A percentile compares a stretch with the other conserved stretches of the same genome.
These are phyloP conservation scores for Callithrix jacchus DNA, from an alignment of 2,113 vertebrate species.

Conservation along the genomic window DNA sequence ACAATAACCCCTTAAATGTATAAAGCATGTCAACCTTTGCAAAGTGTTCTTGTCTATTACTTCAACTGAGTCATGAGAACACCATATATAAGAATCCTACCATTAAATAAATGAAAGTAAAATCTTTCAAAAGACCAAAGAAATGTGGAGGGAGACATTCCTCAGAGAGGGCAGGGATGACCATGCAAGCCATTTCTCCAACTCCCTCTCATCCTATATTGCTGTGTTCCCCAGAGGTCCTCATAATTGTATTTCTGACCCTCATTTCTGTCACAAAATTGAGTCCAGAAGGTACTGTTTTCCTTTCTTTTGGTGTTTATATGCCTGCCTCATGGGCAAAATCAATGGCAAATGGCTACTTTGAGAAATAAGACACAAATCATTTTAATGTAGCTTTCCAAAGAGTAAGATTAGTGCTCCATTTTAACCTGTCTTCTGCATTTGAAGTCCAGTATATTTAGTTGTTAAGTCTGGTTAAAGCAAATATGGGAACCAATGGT, in stretches of 20 bases:
- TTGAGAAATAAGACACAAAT: conserved; percentile 42
- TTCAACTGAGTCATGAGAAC: not conserved
- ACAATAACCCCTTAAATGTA: not conserved
- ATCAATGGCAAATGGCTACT: conserved; percentile 26
- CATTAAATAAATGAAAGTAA: not conserved
- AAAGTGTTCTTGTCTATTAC: not conserved
- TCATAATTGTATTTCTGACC: not conserved
- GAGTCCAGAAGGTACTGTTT: not conserved
- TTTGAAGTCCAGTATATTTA: not conserved
- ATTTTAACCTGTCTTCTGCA: conserved; percentile 46
- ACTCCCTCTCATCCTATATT: not conserved
- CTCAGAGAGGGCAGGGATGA: no score
- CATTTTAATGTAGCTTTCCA: conserved; percentile 18
- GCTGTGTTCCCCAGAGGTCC: not conserved
- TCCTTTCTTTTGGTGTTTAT: conserved; percentile 31
- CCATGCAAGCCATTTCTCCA: not conserved
- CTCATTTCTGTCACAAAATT: not conserved
- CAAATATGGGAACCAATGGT: conserved; percentile 35
- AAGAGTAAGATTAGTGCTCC: not conserved
- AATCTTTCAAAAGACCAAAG: not conserved
- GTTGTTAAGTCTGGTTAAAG: not conserved
- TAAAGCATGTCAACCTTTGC: not conserved
- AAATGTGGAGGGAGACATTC: not conserved
- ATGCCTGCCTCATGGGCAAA: conserved; percentile 2
- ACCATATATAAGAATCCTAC: not conserved